Evolutionary conservation across 1,140 invertebrate species (phyloP).

Genomic region (Potamilus streckersoni): DNA sequence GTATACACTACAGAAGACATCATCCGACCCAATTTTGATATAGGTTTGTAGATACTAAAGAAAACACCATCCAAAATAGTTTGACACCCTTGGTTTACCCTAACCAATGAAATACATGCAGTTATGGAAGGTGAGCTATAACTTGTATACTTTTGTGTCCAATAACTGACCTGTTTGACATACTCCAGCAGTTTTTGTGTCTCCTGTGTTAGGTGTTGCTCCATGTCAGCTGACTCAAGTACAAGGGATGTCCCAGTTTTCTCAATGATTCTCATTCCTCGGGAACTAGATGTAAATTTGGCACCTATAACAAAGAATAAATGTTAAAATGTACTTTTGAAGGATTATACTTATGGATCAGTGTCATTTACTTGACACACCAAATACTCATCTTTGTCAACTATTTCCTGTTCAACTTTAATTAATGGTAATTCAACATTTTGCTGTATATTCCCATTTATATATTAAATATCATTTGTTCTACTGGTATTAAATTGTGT

Average conservation of each 20-base stretch:
- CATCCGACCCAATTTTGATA: too few species aligned
- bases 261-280: slow-evolving; percentile 55
- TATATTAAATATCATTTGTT: too few species aligned
- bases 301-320: slow-evolving; percentile 42
- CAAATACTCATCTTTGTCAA: background rate
- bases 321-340: background rate
- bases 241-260: slow-evolving; percentile 55
- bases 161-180: slow-evolving; percentile 52
- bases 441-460: too few species aligned
- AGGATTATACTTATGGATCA: background rate
- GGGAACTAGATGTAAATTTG: slow-evolving; percentile 53
- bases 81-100: too few species aligned
- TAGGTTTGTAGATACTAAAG: too few species aligned
- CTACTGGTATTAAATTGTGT: too few species aligned
- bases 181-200: slow-evolving; percentile 64
- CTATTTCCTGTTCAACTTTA: too few species aligned
- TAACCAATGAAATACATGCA: too few species aligned
- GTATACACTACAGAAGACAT: too few species aligned
- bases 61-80: too few species aligned
- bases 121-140: too few species aligned
- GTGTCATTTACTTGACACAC: background rate
- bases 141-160: background rate
- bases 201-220: slow-evolving; percentile 40
- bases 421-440: too few species aligned
- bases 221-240: slow-evolving; percentile 50